These are phyloP conservation scores for Python bivittatus DNA, from an alignment of 2,113 vertebrate genomes.

Conservation along the genomic window DNA sequence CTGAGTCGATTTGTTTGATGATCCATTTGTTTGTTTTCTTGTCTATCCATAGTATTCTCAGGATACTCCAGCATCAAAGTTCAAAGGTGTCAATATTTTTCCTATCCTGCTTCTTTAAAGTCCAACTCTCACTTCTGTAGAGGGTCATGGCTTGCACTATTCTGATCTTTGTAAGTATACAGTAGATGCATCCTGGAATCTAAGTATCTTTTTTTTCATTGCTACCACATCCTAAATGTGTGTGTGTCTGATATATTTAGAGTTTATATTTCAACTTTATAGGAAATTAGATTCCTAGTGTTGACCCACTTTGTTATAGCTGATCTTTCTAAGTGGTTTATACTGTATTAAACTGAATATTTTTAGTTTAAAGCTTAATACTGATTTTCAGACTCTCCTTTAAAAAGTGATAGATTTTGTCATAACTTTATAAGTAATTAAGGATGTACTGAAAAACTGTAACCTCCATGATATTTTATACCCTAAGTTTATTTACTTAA, in stretches of 20 bases:
- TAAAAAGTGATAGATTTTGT: neutral
- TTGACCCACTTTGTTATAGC: neutral
- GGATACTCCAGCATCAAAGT: neutral
- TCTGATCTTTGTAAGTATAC: neutral
- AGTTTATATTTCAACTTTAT: neutral
- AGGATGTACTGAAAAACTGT: neutral
- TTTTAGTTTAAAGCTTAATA: neutral
- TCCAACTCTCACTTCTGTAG: neutral
- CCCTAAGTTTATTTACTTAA: neutral
- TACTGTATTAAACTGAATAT: neutral
- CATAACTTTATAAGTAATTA: neutral
- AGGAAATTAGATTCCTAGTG: neutral
- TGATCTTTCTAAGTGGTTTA: neutral
- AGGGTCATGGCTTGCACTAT: neutral
- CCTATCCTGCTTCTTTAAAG: neutral
- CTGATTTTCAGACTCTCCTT: neutral
- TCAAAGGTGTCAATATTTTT: neutral
- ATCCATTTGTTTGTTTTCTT: neutral
- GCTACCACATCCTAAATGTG: neutral
- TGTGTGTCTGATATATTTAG: neutral
- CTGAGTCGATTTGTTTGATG: neutral
- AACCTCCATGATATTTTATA: neutral
- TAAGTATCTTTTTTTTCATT: neutral
- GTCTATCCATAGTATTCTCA: neutral
- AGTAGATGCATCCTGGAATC: neutral